phyloP scores from a whole-genome alignment of 2,113 vertebrate genomes.

The Cichladusa arquata region DNA sequence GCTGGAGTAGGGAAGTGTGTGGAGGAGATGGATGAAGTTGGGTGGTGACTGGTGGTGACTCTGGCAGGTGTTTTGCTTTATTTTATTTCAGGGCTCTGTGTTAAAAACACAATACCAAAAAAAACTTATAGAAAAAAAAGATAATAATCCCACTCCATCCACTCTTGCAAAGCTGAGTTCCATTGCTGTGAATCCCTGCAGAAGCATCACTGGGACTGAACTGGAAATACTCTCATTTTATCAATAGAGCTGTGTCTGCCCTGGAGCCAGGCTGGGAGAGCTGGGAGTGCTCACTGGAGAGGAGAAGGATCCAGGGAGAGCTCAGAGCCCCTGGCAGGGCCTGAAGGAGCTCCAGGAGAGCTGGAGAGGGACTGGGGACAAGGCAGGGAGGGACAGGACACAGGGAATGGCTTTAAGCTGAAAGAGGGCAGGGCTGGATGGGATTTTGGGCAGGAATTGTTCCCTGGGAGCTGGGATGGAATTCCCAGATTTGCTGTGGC shows the following conservation, averaged over 20 bases:
- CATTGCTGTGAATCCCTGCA: neutral
- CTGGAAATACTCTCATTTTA: neutral
- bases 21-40: neutral
- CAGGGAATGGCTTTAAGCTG: neutral
- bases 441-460: accelerated
- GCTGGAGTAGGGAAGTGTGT: neutral
- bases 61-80: neutral
- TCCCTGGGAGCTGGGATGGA: neutral
- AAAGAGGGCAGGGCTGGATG: accelerated
- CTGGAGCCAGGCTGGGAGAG: neutral
- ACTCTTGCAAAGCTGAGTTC: neutral
- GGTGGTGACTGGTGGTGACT: neutral
- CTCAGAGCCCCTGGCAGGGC: neutral
- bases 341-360: neutral
- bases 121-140: accelerated
- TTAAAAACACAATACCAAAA: neutral
- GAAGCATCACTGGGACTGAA: neutral
- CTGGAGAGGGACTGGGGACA: no score
- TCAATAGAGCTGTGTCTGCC: neutral
- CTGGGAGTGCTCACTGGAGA: accelerated
- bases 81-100: neutral
- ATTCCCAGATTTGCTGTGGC: neutral
- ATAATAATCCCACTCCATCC: neutral
- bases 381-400: neutral
- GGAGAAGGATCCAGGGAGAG: neutral